Conservation (phyloP, 2,797 vertebrate species). For the Eutrigla gurnardus region DNA sequence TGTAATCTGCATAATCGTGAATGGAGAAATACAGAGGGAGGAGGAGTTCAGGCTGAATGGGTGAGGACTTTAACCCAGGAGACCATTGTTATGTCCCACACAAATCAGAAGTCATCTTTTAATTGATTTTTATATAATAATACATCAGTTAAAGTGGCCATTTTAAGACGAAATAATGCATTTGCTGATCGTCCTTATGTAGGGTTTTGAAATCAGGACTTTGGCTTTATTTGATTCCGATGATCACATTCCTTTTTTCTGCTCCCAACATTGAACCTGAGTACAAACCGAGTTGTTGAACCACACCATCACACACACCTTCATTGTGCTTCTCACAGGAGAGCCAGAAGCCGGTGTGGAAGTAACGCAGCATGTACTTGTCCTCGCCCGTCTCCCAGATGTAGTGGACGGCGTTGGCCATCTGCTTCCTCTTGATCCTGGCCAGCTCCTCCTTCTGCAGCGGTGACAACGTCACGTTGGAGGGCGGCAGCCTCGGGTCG, state of each 20-base stretch:
- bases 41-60: too few species aligned
- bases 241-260: not conserved
- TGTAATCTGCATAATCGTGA: too few species aligned
- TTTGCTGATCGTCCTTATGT: too few species aligned
- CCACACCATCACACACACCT: conserved; percentile 63
- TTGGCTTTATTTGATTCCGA: not conserved
- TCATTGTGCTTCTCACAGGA: conserved; percentile 89
- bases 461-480: conserved; percentile 76
- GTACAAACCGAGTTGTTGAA: not conserved
- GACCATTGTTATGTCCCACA: too few species aligned
- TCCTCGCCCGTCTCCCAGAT: conserved; percentile 91
- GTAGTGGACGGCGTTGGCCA: conserved; percentile 87
- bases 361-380: conserved; percentile 88
- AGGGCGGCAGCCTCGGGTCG: conserved; percentile 62
- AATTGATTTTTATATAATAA: too few species aligned
- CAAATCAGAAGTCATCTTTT: too few species aligned
- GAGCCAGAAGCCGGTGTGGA: conserved; percentile 90
- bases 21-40: too few species aligned
- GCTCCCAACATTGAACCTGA: not conserved
- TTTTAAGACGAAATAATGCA: too few species aligned
- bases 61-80: too few species aligned
- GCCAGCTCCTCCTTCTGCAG: conserved; percentile 78
- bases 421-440: conserved; percentile 70
- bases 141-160: too few species aligned
- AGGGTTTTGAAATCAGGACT: too few species aligned